Evolutionary conservation across 2,113 vertebrate species (phyloP), one percentile per base, ranked within the genome.

Genomic region (Cyphomyrus plagiostoma): DNA sequence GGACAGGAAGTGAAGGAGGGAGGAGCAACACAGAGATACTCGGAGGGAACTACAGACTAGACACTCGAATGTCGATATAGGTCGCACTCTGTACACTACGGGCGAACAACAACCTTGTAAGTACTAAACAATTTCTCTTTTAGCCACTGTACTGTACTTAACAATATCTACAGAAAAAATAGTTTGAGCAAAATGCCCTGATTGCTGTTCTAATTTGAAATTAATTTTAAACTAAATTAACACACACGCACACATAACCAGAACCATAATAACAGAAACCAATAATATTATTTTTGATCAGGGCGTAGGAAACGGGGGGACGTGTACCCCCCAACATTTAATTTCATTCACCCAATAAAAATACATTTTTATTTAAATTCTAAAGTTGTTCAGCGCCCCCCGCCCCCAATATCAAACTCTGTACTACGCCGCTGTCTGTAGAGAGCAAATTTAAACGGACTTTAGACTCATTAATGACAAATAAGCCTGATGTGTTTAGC

Each of bases 1-100:
- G 90, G 58, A 80, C 46, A 52, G 88, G 87, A 88, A 90, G 70
- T 91, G 88, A 90, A 88, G 91, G 89, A 80, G 74, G 91, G 80
- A 90, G 86, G 50, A 88, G 90, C 2, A 52, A 82, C 15, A 23
- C 58, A 49, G 50, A 80, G 19, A 56, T 87, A 88, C 17, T 45
- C 86, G 66, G 52, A 90, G 56, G 66, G 26, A 49, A 74, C 66
- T 62, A 53, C 26, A 82, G 19, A 82, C 17, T 53, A 53, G 11
- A 86, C 42, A 88, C 84, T 88, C 39, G 56, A 87, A 23, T 9
- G 19, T n/a, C 23, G 52, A 30, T 13, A 17, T 30, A 52, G n/a
- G 62, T 39, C 80, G 15, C 23, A 7, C 35, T 46, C 50, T 50
- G 52, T 53, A 70, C 85, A 45, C 49, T 52, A 19, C 49, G 3